Evolutionary conservation across 2,888 invertebrate species (phyloP).

Genomic region (Plagiodera versicolora): DNA sequence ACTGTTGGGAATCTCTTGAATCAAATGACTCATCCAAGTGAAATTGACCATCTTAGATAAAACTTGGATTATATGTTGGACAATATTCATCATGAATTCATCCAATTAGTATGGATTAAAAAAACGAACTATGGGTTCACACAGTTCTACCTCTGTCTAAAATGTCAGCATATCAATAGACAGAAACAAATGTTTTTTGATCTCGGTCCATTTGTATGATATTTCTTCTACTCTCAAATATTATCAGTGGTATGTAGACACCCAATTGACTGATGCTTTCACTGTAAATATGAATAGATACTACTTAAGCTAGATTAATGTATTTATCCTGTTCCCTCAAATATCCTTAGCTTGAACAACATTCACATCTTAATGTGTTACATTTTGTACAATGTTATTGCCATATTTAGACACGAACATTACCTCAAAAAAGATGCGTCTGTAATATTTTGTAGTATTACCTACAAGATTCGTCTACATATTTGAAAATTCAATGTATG

Average conservation of each 20-base stretch:
- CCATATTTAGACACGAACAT: background rate
- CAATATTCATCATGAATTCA: constrained; percentile 11
- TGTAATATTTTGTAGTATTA: background rate
- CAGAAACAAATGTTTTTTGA: no score
- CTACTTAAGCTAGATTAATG: constrained; percentile 26
- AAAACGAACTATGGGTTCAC: no score
- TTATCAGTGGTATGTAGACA: constrained; percentile 35
- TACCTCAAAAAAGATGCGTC: background rate
- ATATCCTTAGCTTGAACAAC: constrained; percentile 32
- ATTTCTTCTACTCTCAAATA: constrained; percentile 20
- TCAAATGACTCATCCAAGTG: constrained; percentile 22
- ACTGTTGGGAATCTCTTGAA: background rate
- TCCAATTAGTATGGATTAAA: no score
- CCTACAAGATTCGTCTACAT: no score
- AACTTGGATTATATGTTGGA: constrained; percentile 23
- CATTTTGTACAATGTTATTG: background rate
- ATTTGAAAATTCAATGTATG: no score
- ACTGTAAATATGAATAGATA: constrained; percentile 40
- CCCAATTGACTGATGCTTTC: constrained; percentile 44
- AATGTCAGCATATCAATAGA: no score
- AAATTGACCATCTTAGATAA: constrained; percentile 8
- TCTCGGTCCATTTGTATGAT: background rate
- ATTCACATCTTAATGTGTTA: constrained; percentile 28
- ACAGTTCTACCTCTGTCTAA: no score
- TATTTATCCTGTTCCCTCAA: constrained; percentile 34